Conservation (phyloP, 2,797 vertebrate species). For the Lophotriccus pileatus region DNA sequence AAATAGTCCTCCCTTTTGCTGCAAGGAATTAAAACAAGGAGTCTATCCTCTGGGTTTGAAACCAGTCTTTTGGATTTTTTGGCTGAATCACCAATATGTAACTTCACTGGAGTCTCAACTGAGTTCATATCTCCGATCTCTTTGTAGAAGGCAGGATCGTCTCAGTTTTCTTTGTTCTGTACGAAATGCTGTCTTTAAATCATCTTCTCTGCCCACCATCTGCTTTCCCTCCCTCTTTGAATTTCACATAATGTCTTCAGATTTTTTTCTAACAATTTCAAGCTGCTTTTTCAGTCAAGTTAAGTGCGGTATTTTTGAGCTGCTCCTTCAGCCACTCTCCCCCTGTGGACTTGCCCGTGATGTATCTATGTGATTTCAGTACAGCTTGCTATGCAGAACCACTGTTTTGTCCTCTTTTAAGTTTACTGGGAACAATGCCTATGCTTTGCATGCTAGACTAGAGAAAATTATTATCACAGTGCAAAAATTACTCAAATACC, state of each 20-base stretch:
- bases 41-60: background rate
- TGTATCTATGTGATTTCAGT: background rate
- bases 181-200: conserved; percentile 12
- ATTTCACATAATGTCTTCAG: background rate
- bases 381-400: background rate
- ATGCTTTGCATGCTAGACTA: background rate
- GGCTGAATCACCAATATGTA: background rate
- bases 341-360: background rate
- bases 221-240: background rate
- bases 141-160: background rate
- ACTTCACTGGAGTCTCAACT: background rate
- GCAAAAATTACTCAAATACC: background rate
- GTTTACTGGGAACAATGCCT: background rate
- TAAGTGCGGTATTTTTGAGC: background rate
- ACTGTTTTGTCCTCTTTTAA: background rate
- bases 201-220: background rate
- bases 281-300: background rate
- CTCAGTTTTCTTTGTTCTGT: background rate
- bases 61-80: background rate
- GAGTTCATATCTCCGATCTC: background rate
- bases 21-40: background rate
- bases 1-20: background rate
- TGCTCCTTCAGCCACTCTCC: background rate
- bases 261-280: background rate
- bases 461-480: background rate